Evolutionary conservation across 2,797 vertebrate species (phyloP).

Genomic region (Argya squamiceps): DNA sequence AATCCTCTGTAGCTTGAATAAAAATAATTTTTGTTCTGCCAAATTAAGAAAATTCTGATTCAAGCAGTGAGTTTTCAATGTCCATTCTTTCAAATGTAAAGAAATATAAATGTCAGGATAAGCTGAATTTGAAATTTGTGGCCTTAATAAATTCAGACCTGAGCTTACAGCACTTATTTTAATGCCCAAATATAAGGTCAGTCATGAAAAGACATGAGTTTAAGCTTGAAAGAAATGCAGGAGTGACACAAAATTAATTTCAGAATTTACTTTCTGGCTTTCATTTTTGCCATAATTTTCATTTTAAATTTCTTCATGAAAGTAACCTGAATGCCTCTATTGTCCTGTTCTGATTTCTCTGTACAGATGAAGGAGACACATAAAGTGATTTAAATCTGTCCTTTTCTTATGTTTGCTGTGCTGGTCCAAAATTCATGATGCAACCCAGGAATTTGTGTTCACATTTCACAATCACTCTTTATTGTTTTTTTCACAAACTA

Average conservation of each 20-base stretch:
- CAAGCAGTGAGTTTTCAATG: background rate
- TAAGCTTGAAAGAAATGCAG: background rate
- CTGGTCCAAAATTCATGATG: background rate
- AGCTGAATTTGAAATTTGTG: background rate
- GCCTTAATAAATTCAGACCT: background rate
- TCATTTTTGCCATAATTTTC: background rate
- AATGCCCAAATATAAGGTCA: background rate
- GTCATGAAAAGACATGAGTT: background rate
- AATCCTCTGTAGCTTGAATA: background rate
- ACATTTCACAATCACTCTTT: background rate
- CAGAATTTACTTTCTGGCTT: background rate
- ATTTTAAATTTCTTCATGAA: background rate
- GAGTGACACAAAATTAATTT: background rate
- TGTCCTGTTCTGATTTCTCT: background rate
- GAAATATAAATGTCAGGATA: background rate
- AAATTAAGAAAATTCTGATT: background rate
- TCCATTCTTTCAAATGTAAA: background rate
- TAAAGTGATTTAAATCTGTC: background rate
- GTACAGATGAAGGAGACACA: background rate
- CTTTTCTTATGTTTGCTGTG: background rate
- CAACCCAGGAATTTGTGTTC: background rate
- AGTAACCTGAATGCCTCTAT: background rate
- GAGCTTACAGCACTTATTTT: background rate
- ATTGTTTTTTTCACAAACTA: background rate
- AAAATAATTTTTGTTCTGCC: background rate